A percentile compares a stretch with the other conserved stretches of the same genome.
These are phyloP conservation scores for Cephalopholis sonnerati DNA, from an alignment of 2,113 vertebrate genomes.

Conservation along the genomic window DNA sequence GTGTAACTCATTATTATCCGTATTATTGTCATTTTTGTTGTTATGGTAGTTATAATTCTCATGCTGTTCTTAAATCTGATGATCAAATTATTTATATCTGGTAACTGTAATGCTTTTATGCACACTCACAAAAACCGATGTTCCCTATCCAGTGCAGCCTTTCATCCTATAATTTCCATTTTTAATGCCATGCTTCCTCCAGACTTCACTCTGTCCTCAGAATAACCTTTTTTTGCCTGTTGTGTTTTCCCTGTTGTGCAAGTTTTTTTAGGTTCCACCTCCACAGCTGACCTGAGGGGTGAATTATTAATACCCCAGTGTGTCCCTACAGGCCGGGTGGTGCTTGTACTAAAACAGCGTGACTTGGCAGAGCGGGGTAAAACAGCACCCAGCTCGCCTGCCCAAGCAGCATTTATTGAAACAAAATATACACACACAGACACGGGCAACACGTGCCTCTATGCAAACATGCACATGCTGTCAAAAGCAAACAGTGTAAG, in stretches of 20 bases:
- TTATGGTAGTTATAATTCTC: background rate
- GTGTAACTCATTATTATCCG: background rate
- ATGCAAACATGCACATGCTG: slow-evolving; percentile 3
- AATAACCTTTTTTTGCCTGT: slow-evolving; percentile 26
- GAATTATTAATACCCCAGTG: slow-evolving; percentile 77
- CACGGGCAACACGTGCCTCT: background rate
- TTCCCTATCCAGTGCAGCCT: slow-evolving; percentile 10
- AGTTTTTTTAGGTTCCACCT: slow-evolving; percentile 62
- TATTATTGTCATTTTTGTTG: background rate
- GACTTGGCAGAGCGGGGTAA: slow-evolving; percentile 66
- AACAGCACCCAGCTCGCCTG: slow-evolving; percentile 39
- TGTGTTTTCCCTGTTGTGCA: slow-evolving; percentile 53
- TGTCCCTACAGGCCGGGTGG: slow-evolving; percentile 61
- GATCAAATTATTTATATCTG: background rate
- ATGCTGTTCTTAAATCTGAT: background rate
- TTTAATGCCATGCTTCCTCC: slow-evolving; percentile 45
- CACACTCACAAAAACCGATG: background rate
- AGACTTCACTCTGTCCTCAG: slow-evolving; percentile 46
- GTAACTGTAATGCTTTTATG: slow-evolving; percentile 15
- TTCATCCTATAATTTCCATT: slow-evolving; percentile 46
- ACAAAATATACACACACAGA: slow-evolving; percentile 34
- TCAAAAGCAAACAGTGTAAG: background rate
- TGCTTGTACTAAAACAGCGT: slow-evolving; percentile 65
- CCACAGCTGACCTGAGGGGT: slow-evolving; percentile 66
- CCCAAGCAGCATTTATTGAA: slow-evolving; percentile 42